Evolutionary conservation across 2,113 vertebrate genomes (phyloP).

Genomic region (Brachyhypopomus occidentalis): DNA sequence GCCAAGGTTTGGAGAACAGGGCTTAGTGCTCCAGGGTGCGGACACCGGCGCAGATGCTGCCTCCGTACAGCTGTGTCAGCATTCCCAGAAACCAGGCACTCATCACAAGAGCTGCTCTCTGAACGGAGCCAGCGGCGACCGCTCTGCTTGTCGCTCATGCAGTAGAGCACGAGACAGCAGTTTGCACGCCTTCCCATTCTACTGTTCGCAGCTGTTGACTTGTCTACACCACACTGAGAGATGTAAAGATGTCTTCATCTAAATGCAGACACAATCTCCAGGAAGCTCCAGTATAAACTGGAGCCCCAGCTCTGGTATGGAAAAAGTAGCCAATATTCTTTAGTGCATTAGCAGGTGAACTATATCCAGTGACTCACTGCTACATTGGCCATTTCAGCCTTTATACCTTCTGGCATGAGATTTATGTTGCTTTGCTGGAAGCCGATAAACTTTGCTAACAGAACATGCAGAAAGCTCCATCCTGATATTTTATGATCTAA

Average conservation of each 20-base stretch:
- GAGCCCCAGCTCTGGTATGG: too few species aligned
- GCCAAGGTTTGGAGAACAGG: constrained; percentile 32
- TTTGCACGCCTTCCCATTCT: too few species aligned
- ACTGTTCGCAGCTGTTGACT: background rate
- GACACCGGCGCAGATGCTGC: background rate
- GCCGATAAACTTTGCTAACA: constrained; percentile 38
- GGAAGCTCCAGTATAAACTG: background rate
- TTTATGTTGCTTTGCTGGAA: constrained; percentile 37
- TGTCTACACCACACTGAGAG: background rate
- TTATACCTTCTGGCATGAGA: constrained; percentile 27
- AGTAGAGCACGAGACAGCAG: too few species aligned
- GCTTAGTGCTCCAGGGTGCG: constrained; percentile 44
- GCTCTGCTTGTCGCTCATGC: too few species aligned
- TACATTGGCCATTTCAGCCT: constrained; percentile 10
- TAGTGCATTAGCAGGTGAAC: constrained; percentile 18
- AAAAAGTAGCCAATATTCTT: constrained; percentile 3
- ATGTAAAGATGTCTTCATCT: background rate
- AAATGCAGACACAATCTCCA: background rate
- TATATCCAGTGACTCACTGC: constrained; percentile 14
- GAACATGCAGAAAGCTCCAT: constrained; percentile 18
- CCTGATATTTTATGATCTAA: constrained; percentile 34
- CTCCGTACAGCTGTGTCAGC: background rate
- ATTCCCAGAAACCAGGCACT: background rate
- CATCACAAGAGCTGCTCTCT: background rate
- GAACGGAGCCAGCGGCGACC: too few species aligned